A percentile compares a stretch with the other conserved stretches of the same genome.
Evolutionary conservation across 2,888 invertebrate genomes (phyloP).

Genomic region (Nomada ruficornis): DNA sequence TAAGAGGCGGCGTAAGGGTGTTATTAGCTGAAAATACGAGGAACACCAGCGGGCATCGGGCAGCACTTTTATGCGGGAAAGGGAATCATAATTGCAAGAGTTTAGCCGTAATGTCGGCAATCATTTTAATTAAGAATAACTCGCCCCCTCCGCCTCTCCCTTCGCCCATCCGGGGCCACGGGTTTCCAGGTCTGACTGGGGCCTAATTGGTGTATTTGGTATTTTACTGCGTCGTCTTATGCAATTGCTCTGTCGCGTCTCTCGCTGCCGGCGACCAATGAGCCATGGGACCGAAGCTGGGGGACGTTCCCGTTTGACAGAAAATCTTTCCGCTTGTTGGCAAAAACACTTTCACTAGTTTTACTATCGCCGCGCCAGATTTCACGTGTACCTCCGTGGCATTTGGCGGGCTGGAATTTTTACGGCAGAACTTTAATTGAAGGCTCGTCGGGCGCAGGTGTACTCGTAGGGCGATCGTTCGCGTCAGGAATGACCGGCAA

Average conservation of each 20-base stretch:
- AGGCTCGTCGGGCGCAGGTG: no score
- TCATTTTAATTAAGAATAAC: conserved; percentile 81
- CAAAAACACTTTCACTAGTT: neutral
- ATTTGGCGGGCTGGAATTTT: no score
- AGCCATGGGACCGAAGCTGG: neutral
- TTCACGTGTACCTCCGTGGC: no score
- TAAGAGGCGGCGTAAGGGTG: conserved; percentile 78
- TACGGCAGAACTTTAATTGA: no score
- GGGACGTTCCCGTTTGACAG: neutral
- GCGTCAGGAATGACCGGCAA: no score
- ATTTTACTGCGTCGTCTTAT: conserved; percentile 64
- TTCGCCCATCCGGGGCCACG: conserved; percentile 58
- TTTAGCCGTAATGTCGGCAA: conserved; percentile 81
- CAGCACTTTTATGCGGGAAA: conserved; percentile 75
- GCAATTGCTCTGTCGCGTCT: conserved; percentile 53
- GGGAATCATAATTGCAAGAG: conserved; percentile 80
- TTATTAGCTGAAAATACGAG: conserved; percentile 79
- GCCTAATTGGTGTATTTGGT: conserved; percentile 65
- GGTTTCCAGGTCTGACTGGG: conserved; percentile 52
- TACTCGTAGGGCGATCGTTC: no score
- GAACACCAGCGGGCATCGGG: conserved; percentile 76
- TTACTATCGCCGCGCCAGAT: no score
- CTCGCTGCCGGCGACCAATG: conserved; percentile 29
- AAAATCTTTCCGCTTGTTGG: neutral
- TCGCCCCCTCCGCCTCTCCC: conserved; percentile 31